These are phyloP conservation scores for Sinonovacula constricta DNA, from an alignment of 1,140 invertebrate genomes.

Conservation along the genomic window DNA sequence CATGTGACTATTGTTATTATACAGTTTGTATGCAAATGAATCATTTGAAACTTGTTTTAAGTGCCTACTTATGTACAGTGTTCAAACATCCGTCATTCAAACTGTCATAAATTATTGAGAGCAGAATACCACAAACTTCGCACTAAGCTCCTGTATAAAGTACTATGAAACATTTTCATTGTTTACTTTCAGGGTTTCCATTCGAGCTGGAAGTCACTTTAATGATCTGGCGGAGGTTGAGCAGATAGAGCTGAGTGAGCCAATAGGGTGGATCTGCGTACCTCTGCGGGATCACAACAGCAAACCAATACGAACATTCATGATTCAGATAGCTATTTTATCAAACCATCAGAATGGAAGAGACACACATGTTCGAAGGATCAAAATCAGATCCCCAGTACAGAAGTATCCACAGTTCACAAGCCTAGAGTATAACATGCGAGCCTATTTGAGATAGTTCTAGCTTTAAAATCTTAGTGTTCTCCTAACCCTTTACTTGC, in stretches of 20 bases:
- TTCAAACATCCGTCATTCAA: too few species aligned
- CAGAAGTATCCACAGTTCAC: slow-evolving; percentile 87
- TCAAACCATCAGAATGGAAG: slow-evolving; percentile 99
- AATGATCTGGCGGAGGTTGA: slow-evolving; percentile 99
- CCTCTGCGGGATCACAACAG: slow-evolving; percentile 88
- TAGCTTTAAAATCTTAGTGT: too few species aligned
- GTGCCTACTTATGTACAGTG: too few species aligned
- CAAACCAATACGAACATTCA: slow-evolving; percentile 93
- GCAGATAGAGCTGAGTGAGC: slow-evolving; percentile 95
- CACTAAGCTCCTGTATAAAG: too few species aligned
- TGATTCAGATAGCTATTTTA: slow-evolving; percentile 90
- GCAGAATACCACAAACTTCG: too few species aligned
- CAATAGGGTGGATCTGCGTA: slow-evolving; percentile 96
- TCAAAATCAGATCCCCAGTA: slow-evolving; percentile 96
- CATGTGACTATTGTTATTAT: too few species aligned
- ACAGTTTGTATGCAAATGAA: too few species aligned
- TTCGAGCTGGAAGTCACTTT: slow-evolving; percentile 96
- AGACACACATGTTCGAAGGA: slow-evolving; percentile 98
- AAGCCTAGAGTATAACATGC: slow-evolving; percentile 85
- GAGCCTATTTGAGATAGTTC: slow-evolving; percentile 38
- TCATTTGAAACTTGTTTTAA: too few species aligned
- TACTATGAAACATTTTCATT: too few species aligned
- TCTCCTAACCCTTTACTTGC: too few species aligned
- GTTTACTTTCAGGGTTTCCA: slow-evolving; percentile 96
- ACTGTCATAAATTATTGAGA: too few species aligned